Evolutionary conservation across 2,888 invertebrate species (phyloP), one percentile per base, ranked within the genome.

Genomic region (Leucozona laternaria): DNA sequence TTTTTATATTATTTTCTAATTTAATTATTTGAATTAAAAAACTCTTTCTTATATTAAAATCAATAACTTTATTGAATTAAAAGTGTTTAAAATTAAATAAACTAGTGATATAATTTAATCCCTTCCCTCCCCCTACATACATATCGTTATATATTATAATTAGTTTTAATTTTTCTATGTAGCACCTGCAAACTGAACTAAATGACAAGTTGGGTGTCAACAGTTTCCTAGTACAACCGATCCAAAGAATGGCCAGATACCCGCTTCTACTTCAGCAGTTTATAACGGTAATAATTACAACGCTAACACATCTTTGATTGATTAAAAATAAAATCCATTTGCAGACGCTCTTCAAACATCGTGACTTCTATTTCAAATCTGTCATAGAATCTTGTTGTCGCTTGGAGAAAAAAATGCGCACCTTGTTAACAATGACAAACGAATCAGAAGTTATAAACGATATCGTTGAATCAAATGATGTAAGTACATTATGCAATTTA

Each of bases 161-260:
- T 40, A 4, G 4, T 4, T 15, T 15, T 15, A 15, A 5, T 40
- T 13, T 34, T 20, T 13, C 15, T 37, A 4, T 25, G 22, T 53
- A 92, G 92, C 90, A 90, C 43, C 89, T 92, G 70, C 92, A 93
- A 88, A 88, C 89, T 57, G 91, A 91, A 88, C 88, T 91, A 66
- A 91, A 91, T 88, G 93, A 93, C 88, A 92, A 92, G 80, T 88
- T 93, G 86, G 93, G 93, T 68, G 91, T 93, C 22, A 92, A 92
- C 71, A 93, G 93, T 71, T 93, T 93, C 76, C 88, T 93, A 53
- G 91, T 92, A 13, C 92, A 93, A 73, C 93, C 93, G 31, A 93
- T 93, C 17, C 93, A 93, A 83, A 90, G 93, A 50, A 91, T 93
- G 90, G 91, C 92, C 0, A 90, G 92, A n/a, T 93, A 93, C 89